Base-by-base conservation (phyloP, 2,888 invertebrate genomes). In the Drosophila formosana region DNA sequence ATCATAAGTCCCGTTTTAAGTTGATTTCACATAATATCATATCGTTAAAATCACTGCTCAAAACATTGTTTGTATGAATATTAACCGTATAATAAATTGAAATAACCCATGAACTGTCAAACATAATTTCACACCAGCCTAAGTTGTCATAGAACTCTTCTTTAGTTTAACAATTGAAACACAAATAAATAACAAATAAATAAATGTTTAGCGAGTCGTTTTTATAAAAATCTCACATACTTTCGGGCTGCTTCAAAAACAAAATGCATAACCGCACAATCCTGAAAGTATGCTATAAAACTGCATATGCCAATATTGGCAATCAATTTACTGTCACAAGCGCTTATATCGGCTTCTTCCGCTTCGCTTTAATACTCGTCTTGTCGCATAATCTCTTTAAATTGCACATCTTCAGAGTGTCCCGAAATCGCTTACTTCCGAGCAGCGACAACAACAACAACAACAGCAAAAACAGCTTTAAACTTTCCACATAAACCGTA, bases 401-500 rank as follows among this genome's bases (percentile, higher is more conserved):
- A 45, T 56, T 45, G 43, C 45, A 43, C 32, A 34, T 56, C 13
- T 34, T 13, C 25, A 45, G 45, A 45, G 9, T 45, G 23, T 23
- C 18, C 6, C 11, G 11, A 41, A 43, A 43, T 55, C 32, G 43
- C 23, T 32, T n/a, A 45, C 43, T 45, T 43, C n/a, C 43, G 52
- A 28, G 28, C 4, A 53, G 7, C 28, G 23, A 9, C 26, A 25
- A 13, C 37, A 26, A n/a, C 26, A 13, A 26, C 9, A 53, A 45
- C 32, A 34, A 45, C 9, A 53, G 11, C 28, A 53, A 26, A 4
- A 52, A 45, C 32, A 34, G 34, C 47, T 47, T 62, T 58, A 46
- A 69, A 45, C 9, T 45, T 45, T 8, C 13, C 49, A 45, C 49
- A 66, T 57, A 58, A 70, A 61, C 70, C 65, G 46, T 75, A 64